These are phyloP conservation scores for Atta colombica DNA, from an alignment of 1,140 invertebrate species.

Conservation along the genomic window DNA sequence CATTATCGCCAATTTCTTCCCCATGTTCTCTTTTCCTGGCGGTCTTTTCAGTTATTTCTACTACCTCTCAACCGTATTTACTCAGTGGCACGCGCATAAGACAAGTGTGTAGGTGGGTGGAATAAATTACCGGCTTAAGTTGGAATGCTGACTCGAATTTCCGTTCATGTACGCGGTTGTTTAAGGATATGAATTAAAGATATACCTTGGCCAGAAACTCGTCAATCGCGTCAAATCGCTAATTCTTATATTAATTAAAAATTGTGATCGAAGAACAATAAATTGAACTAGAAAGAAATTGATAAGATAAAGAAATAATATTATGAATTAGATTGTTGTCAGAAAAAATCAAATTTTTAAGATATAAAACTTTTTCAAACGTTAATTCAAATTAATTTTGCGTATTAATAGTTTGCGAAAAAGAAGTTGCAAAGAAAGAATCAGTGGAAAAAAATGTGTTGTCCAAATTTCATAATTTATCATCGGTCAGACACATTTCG, in stretches of 20 bases:
- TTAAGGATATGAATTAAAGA: too few species aligned
- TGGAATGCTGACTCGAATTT: conserved; percentile 64
- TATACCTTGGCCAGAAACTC: neutral
- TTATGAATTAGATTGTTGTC: neutral
- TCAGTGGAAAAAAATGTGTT: neutral
- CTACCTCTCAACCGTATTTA: conserved; percentile 25
- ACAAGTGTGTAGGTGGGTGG: conserved; percentile 73
- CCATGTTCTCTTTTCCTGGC: neutral
- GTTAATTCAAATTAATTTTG: neutral
- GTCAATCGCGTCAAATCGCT: neutral
- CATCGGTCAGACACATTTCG: neutral
- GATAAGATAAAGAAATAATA: neutral
- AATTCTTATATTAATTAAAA: conserved; percentile 31
- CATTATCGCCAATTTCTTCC: too few species aligned
- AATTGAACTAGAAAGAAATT: too few species aligned
- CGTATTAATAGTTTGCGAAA: neutral
- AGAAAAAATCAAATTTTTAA: neutral
- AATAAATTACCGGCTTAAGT: conserved; percentile 73
- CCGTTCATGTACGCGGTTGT: conserved; percentile 34
- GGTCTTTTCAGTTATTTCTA: neutral
- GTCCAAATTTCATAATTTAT: conserved; percentile 14
- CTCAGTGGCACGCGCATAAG: conserved; percentile 70
- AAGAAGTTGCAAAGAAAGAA: neutral
- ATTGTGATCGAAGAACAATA: neutral
- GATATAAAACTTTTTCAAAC: neutral